A percentile compares a stretch with the other conserved stretches of the same genome.
Evolutionary conservation across 2,113 vertebrate species (phyloP).

Genomic region (Eublepharis macularius): DNA sequence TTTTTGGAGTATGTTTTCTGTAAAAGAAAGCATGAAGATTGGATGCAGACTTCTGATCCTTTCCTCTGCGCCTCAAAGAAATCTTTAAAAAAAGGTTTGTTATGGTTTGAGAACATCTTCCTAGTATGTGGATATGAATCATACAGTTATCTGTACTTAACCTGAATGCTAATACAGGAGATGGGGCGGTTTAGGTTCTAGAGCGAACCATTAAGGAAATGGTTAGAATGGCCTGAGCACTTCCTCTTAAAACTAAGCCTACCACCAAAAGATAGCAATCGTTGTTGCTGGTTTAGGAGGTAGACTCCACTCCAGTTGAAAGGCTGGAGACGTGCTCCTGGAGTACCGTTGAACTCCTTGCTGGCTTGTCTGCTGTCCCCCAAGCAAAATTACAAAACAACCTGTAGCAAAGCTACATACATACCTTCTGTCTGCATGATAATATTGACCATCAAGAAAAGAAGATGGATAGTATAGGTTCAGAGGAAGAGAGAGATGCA

Average conservation of each 20-base stretch:
- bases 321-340: constrained; percentile 9
- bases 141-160: constrained; percentile 47
- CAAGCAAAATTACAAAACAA: background rate
- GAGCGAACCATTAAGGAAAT: constrained; percentile 48
- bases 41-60: constrained; percentile 23
- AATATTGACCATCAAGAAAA: background rate
- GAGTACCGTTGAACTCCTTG: background rate
- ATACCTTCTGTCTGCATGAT: background rate
- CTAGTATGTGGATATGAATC: constrained; percentile 36
- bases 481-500: background rate
- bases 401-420: background rate
- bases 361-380: background rate
- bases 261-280: constrained; percentile 19
- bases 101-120: constrained; percentile 39
- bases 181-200: constrained; percentile 19
- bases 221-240: constrained; percentile 48
- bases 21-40: constrained; percentile 9
- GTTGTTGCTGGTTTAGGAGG: constrained; percentile 30
- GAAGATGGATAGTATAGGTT: background rate
- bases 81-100: constrained; percentile 4
- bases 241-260: constrained; percentile 22
- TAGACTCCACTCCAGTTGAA: constrained; percentile 24
- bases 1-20: constrained; percentile 35
- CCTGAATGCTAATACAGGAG: constrained; percentile 50
- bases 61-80: constrained; percentile 45